Conservation (phyloP, 2,888 invertebrate genomes). For the Leucophenga maculata region DNA sequence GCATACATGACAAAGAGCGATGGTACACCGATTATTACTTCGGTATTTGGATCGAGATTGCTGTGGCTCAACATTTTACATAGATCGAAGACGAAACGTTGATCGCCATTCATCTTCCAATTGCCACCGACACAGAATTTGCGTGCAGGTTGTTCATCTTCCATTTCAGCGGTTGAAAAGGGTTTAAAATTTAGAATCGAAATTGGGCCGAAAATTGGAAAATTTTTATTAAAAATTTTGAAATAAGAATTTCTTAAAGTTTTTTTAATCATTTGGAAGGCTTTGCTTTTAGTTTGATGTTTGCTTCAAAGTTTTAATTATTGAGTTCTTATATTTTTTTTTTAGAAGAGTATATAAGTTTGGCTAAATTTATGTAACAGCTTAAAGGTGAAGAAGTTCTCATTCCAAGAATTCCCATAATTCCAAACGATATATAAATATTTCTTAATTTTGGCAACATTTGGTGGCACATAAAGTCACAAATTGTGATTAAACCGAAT, state of each 20-base stretch:
- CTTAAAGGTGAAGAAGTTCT: no score
- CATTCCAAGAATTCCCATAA: no score
- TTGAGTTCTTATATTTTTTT: neutral
- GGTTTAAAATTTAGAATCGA: neutral
- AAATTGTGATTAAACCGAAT: no score
- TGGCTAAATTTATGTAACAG: no score
- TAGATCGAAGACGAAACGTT: conserved; percentile 86
- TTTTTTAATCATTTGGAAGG: no score
- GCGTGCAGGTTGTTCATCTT: conserved; percentile 72
- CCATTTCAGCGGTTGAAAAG: conserved; percentile 34
- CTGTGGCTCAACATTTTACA: conserved; percentile 83
- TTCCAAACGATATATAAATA: no score
- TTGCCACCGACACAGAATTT: conserved; percentile 99
- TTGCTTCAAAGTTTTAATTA: neutral
- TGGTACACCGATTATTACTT: conserved; percentile 93
- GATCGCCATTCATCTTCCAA: conserved; percentile 99
- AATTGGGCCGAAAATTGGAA: neutral
- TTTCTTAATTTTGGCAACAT: no score
- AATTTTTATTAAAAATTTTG: no score
- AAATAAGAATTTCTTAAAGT: no score
- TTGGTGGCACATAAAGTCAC: no score
- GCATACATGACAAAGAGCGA: conserved; percentile 87
- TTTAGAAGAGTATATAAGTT: neutral
- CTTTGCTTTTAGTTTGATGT: neutral
- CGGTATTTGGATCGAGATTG: conserved; percentile 84